Evolutionary conservation across 2,888 invertebrate species (phyloP).

Genomic region (Harpalus rufipes): DNA sequence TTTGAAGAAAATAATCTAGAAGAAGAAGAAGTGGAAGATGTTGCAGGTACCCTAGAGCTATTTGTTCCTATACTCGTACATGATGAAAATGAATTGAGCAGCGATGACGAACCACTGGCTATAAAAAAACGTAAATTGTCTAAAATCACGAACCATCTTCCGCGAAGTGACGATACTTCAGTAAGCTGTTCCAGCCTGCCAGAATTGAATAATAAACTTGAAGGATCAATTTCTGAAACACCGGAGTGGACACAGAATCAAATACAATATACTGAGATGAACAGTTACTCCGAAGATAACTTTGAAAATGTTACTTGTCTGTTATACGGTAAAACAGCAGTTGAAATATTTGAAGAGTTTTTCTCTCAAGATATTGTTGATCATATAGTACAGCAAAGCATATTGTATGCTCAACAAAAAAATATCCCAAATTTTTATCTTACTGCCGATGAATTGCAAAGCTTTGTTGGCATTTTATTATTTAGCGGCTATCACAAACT

Average conservation of each 20-base stretch:
- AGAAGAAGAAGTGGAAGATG: background rate
- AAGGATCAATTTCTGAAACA: constrained; percentile 2
- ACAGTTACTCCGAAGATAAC: constrained; percentile 47
- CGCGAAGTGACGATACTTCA: background rate
- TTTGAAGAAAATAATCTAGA: constrained; percentile 19
- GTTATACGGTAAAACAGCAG: background rate
- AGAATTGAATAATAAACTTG: constrained; percentile 15
- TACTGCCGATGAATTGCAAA: constrained; percentile 1
- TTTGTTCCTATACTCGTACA: constrained; percentile 11
- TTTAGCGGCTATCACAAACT: constrained; percentile 52
- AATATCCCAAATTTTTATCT: background rate
- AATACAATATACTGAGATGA: constrained; percentile 17
- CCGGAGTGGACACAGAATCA: background rate
- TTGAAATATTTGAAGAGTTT: constrained; percentile 16
- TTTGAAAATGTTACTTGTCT: constrained; percentile 41
- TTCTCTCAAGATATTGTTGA: background rate
- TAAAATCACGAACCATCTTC: background rate
- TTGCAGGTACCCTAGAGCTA: background rate
- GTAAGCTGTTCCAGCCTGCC: background rate
- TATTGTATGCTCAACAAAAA: constrained; percentile 1
- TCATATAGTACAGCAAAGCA: constrained; percentile 7
- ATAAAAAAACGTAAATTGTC: constrained; percentile 52
- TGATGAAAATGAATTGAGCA: constrained; percentile 5
- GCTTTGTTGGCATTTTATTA: constrained; percentile 55
- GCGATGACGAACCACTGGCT: constrained; percentile 7